Evolutionary conservation across 2,113 vertebrate species (phyloP).

Genomic region (mouse (Mus musculus)): GRCm39 chr19:21360001-21360500

Average conservation of each 20-base stretch:
- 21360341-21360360: background rate
- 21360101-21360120: background rate
- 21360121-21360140: background rate
- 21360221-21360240: background rate
- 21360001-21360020: background rate
- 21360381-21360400: background rate
- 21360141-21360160: background rate
- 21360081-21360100: background rate
- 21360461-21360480: background rate
- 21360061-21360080: too few species aligned
- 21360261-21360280: background rate
- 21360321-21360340: background rate
- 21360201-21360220: background rate
- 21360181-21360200: background rate
- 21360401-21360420: background rate
- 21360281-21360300: background rate
- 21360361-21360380: background rate
- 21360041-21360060: background rate
- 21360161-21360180: background rate
- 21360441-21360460: background rate
- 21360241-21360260: background rate
- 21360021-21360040: background rate
- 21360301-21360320: background rate
- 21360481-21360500: background rate
- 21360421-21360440: background rate